A percentile compares a stretch with the other conserved stretches of the same genome.
Evolutionary conservation across 2,888 invertebrate species (phyloP).

Genomic region (Mantis religiosa): DNA sequence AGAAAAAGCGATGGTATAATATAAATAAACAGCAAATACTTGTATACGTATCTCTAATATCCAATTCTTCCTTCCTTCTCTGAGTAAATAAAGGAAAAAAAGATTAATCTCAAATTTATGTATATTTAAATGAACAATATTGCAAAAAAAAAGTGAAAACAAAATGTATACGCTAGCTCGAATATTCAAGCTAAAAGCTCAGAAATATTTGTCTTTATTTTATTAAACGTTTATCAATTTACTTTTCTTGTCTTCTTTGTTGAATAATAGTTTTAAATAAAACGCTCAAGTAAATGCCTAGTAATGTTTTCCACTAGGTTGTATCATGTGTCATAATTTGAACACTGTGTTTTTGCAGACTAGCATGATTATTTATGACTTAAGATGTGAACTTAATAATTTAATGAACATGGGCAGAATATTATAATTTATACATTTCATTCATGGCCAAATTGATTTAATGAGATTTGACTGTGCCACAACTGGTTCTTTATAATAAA

Average conservation of each 20-base stretch:
- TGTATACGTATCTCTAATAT: slow-evolving; percentile 33
- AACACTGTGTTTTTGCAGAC: background rate
- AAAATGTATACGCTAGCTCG: slow-evolving; percentile 74
- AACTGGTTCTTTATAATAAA: slow-evolving; percentile 13
- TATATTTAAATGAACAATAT: slow-evolving; percentile 44
- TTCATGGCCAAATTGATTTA: slow-evolving; percentile 11
- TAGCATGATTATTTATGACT: background rate
- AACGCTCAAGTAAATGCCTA: slow-evolving; percentile 9
- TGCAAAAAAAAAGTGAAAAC: slow-evolving; percentile 56
- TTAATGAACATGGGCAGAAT: slow-evolving; percentile 1
- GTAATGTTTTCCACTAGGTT: background rate
- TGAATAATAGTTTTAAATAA: background rate
- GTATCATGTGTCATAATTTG: background rate
- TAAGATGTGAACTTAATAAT: background rate
- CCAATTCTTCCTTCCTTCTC: slow-evolving; percentile 32
- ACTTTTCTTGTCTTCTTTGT: background rate
- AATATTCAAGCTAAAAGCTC: slow-evolving; percentile 53
- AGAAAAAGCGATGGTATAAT: slow-evolving; percentile 9
- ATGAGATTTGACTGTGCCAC: slow-evolving; percentile 8
- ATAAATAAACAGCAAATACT: slow-evolving; percentile 23
- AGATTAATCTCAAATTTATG: slow-evolving; percentile 25
- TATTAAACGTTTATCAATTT: slow-evolving; percentile 9
- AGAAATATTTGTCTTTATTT: slow-evolving; percentile 5
- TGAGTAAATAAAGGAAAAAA: slow-evolving; percentile 20
- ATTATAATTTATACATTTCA: slow-evolving; percentile 11